Base-by-base conservation (phyloP, 2,797 vertebrate genomes). In the Pangasius mekongensis region DNA sequence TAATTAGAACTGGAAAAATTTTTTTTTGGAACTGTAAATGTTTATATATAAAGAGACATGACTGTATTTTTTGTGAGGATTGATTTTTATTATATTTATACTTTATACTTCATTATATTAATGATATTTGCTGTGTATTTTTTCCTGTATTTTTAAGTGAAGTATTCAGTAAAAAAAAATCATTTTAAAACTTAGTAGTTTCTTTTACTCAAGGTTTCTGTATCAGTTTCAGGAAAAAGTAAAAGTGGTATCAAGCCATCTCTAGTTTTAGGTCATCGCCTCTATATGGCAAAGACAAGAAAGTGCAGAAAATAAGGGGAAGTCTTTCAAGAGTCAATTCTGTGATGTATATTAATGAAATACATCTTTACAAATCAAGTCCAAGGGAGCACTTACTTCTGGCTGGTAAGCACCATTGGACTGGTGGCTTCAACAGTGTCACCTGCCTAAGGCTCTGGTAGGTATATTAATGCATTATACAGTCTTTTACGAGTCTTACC, bases 401-500 rank as follows among this genome's bases (percentile, higher is more conserved):
- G 77, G 18, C 24, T 81, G 1, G 3, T 8, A 24, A 60, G 33
- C 24, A 83, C 36, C 33, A 43, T 24, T 30, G 5, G 18, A 67
- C 47, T 67, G 47, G 14, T 30, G 20, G 43, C 18, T 52, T 67
- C n/a, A 67, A n/a, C 5, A 49, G 39, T 62, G 36, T 83, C 24
- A 83, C 5, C 60, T 64, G 6, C 39, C 27, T 52, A 33, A 78
- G 52, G 33, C 36, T 83, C 58, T 83, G 13, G n/a, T 64, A 47
- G 0, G n/a, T 66, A 67, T 52, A 69, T 54, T 24, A 24, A 36
- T 56, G 5, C 49, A 67, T 11, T 22, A 49, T 30, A n/a, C 9
- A 11, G 24, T 14, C 36, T 82, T 71, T 62, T 20, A 78, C 3
- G 0, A 71, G 20, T 91, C 93, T 95, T 84, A 99, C 98, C 96